These are phyloP conservation scores for Ypsolopha sequella DNA, from an alignment of 2,888 invertebrate species.

Conservation along the genomic window DNA sequence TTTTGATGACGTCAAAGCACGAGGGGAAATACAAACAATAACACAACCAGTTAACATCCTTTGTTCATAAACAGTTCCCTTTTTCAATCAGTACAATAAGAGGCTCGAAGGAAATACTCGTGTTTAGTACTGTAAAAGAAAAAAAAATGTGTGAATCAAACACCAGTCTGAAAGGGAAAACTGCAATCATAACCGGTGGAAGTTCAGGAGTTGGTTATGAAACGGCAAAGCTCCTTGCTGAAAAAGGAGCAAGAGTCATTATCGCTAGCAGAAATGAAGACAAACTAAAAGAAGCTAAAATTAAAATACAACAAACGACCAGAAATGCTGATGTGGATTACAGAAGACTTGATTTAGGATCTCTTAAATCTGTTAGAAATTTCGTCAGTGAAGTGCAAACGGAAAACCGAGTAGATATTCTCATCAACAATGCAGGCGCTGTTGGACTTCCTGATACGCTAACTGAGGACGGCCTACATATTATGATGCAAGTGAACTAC, in stretches of 20 bases:
- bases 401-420: conserved; percentile 54
- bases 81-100: too few species aligned
- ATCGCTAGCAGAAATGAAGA: conserved; percentile 63
- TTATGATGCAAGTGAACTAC: conserved; percentile 78
- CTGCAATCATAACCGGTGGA: conserved; percentile 50
- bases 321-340: conserved; percentile 38
- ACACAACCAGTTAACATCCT: too few species aligned
- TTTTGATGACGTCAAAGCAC: too few species aligned
- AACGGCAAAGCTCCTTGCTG: conserved; percentile 52
- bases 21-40: too few species aligned
- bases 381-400: conserved; percentile 58
- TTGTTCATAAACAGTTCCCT: too few species aligned
- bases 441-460: conserved; percentile 43
- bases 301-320: conserved; percentile 32
- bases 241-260: conserved; percentile 57
- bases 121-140: neutral
- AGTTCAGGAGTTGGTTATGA: conserved; percentile 55
- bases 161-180: conserved; percentile 38
- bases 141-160: conserved; percentile 30
- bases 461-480: conserved; percentile 75
- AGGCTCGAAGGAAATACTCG: too few species aligned
- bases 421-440: conserved; percentile 73
- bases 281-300: conserved; percentile 41
- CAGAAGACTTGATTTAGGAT: conserved; percentile 48
- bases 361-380: conserved; percentile 56